phyloP scores from a whole-genome alignment of 2,797 vertebrate genomes.

The Aplochiton taeniatus region DNA sequence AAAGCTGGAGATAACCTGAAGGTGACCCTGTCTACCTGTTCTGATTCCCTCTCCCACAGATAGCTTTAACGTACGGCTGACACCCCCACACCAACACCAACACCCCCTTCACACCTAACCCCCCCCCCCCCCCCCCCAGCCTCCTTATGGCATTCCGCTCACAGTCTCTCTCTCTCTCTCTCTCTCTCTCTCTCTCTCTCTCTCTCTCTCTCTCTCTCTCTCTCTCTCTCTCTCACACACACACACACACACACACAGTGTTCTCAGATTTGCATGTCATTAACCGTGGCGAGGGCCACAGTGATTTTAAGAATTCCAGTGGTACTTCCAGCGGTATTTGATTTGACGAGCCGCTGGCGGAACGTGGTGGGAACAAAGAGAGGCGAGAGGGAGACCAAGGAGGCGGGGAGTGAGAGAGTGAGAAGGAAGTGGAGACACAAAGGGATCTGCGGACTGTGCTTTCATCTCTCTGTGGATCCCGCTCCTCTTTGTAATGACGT shows the following conservation, averaged over 20 bases:
- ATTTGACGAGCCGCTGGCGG: constrained; percentile 54
- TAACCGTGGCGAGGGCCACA: constrained; percentile 31
- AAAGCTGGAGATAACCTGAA: constrained; percentile 48
- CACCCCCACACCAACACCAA: constrained; percentile 22
- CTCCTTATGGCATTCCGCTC: constrained; percentile 2
- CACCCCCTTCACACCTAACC: constrained; percentile 20
- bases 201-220: constrained; percentile 40
- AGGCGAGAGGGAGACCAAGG: not conserved
- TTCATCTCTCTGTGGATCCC: constrained; percentile 66
- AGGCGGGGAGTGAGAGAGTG: constrained; percentile 6
- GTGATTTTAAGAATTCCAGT: constrained; percentile 70
- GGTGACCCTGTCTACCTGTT: constrained; percentile 60
- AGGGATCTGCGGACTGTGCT: constrained; percentile 58
- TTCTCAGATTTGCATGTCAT: constrained; percentile 51
- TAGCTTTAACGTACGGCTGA: constrained; percentile 45
- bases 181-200: constrained; percentile 37
- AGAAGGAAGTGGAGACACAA: constrained; percentile 23
- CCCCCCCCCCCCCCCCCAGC: constrained; percentile 32
- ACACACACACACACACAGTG: constrained; percentile 8
- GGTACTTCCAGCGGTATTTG: constrained; percentile 59
- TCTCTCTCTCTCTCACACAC: constrained; percentile 8
- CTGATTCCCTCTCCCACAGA: constrained; percentile 57
- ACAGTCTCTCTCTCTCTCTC: constrained; percentile 13
- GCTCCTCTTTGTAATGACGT: constrained; percentile 55
- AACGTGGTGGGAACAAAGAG: not conserved